phyloP scores from a whole-genome alignment of 2,113 vertebrate species.

The Cyphomyrus discorhynchus region DNA sequence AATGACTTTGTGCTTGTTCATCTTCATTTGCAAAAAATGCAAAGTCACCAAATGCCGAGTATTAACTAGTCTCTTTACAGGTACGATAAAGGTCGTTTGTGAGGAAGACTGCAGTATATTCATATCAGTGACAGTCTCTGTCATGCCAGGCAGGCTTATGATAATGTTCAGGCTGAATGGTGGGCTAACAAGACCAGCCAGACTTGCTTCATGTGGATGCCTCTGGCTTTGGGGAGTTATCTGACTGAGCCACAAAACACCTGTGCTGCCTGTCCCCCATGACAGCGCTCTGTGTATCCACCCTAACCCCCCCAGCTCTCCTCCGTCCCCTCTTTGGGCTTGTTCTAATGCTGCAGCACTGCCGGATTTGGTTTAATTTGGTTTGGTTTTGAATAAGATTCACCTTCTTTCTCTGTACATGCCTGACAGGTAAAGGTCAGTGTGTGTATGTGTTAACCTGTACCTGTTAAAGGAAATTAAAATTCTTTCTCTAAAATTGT shows the following conservation, averaged over 20 bases:
- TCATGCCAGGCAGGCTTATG: neutral
- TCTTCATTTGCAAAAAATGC: neutral
- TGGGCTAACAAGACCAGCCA: neutral
- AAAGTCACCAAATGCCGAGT: neutral
- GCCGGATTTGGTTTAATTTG: neutral
- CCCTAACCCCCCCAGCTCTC: neutral
- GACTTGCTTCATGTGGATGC: neutral
- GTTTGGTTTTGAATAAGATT: neutral
- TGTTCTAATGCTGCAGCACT: neutral
- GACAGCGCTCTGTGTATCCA: neutral
- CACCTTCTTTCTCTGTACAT: neutral
- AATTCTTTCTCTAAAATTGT: neutral
- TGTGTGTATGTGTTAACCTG: neutral
- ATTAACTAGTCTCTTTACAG: neutral
- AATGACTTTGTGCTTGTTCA: neutral
- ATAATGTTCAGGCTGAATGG: neutral
- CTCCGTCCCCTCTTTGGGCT: neutral
- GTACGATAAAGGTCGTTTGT: neutral
- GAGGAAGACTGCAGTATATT: neutral
- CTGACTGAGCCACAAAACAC: slow-evolving; percentile 12
- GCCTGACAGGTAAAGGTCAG: neutral
- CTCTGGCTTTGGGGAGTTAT: slow-evolving; percentile 5
- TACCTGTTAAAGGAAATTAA: neutral
- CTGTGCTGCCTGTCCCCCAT: slow-evolving; percentile 19
- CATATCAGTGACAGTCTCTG: neutral